phyloP scores from a whole-genome alignment of 2,113 vertebrate genomes.

The Heliornis fulica region DNA sequence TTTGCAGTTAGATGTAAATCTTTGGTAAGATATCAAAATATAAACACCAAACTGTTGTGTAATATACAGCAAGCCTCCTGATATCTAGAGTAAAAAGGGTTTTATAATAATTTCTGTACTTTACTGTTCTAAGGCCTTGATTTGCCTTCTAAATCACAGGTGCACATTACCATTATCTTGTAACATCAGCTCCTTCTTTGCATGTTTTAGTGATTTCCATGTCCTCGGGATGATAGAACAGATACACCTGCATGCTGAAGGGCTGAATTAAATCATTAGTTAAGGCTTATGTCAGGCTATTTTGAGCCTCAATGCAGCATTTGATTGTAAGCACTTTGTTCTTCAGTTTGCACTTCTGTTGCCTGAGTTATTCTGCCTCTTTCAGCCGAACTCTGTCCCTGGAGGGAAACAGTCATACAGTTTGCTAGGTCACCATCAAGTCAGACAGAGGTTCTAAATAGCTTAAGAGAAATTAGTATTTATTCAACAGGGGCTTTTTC shows the following conservation, averaged over 20 bases:
- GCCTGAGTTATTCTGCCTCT: not conserved
- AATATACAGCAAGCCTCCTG: not conserved
- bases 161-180: conserved; percentile 28
- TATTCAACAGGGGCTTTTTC: not conserved
- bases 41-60: not conserved
- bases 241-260: conserved; percentile 39
- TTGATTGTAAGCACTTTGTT: not conserved
- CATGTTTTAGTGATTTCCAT: conserved; percentile 16
- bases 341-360: not conserved
- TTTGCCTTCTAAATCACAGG: conserved; percentile 41
- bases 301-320: not conserved
- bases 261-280: conserved; percentile 29
- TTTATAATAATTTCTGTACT: not conserved
- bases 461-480: not conserved
- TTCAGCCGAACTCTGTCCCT: not conserved
- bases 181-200: conserved; percentile 52
- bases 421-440: not conserved
- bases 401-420: not conserved
- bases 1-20: not conserved
- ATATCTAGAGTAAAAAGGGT: not conserved
- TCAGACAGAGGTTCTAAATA: not conserved
- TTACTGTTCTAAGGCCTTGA: not conserved
- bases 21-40: not conserved
- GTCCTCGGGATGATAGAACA: conserved; percentile 51
- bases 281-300: not conserved